Evolutionary conservation across 1,140 invertebrate species (phyloP).

Genomic region (Cylas formicarius): DNA sequence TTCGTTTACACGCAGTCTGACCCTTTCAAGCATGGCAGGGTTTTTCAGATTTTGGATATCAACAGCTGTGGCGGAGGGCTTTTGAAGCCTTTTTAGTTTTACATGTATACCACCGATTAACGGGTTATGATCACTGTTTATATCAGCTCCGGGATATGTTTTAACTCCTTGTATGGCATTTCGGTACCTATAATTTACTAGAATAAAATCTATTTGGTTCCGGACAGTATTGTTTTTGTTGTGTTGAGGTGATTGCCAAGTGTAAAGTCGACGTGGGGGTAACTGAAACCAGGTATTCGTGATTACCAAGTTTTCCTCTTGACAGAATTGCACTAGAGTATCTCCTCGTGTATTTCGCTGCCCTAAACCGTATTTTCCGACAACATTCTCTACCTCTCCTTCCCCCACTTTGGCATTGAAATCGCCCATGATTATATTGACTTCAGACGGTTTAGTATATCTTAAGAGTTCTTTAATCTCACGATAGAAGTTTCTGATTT

Average conservation of each 20-base stretch:
- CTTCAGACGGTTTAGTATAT: conserved; percentile 5
- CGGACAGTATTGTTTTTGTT: conserved; percentile 4
- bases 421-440: conserved; percentile 8
- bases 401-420: conserved; percentile 4
- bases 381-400: conserved; percentile 1
- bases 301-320: background rate
- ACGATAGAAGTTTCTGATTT: conserved; percentile 3
- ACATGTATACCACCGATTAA: no score
- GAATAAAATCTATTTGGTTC: conserved; percentile 1
- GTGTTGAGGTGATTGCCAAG: conserved; percentile 13
- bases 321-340: no score
- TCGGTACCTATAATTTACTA: conserved; percentile 3
- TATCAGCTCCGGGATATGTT: background rate
- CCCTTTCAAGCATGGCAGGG: no score
- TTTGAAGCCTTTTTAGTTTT: no score
- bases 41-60: conserved; percentile 6
- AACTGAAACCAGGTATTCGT: conserved; percentile 8
- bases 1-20: conserved; percentile 4
- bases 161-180: background rate
- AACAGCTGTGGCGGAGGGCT: no score
- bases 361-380: conserved; percentile 4
- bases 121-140: no score
- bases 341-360: background rate
- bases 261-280: conserved; percentile 3
- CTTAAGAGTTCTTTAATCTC: conserved; percentile 9